phyloP scores from a whole-genome alignment of 2,113 vertebrate genomes.

The Xyliphius kryptos region DNA sequence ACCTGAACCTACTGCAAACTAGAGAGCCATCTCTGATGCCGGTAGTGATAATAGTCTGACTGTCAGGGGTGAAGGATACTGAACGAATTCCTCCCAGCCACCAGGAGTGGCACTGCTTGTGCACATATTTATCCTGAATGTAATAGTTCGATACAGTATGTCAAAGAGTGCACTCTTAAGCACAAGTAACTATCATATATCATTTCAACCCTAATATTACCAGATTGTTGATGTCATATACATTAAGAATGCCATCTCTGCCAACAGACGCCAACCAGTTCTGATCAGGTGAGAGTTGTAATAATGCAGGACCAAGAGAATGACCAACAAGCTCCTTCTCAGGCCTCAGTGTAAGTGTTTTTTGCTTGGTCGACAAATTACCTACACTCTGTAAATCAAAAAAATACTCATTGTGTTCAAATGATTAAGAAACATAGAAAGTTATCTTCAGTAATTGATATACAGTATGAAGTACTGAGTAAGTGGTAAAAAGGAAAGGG shows the following conservation, averaged over 20 bases:
- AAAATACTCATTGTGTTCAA: not conserved
- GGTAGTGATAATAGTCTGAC: constrained; percentile 62
- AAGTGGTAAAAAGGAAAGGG: too few relatives aligned
- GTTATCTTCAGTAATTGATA: too few relatives aligned
- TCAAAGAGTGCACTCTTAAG: too few relatives aligned
- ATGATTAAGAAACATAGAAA: too few relatives aligned
- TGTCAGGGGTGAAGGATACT: constrained; percentile 63
- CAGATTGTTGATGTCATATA: constrained; percentile 59
- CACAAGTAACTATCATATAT: not conserved
- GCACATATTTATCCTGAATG: constrained; percentile 60
- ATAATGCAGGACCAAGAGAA: constrained; percentile 65
- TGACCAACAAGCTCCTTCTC: constrained; percentile 60
- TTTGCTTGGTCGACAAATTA: not conserved
- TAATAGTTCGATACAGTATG: too few relatives aligned
- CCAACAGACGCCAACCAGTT: constrained; percentile 71
- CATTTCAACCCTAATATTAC: too few relatives aligned
- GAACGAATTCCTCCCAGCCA: constrained; percentile 66
- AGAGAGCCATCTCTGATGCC: constrained; percentile 62
- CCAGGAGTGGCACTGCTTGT: constrained; percentile 68
- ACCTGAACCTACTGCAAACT: constrained; percentile 73
- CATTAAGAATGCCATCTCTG: constrained; percentile 68
- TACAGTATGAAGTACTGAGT: too few relatives aligned
- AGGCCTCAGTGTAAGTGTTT: constrained; percentile 44
- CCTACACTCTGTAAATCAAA: constrained; percentile 40
- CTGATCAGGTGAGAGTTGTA: constrained; percentile 70